Evolutionary conservation across 1,140 invertebrate species (phyloP).

Genomic region (Cotesia chilonis): DNA sequence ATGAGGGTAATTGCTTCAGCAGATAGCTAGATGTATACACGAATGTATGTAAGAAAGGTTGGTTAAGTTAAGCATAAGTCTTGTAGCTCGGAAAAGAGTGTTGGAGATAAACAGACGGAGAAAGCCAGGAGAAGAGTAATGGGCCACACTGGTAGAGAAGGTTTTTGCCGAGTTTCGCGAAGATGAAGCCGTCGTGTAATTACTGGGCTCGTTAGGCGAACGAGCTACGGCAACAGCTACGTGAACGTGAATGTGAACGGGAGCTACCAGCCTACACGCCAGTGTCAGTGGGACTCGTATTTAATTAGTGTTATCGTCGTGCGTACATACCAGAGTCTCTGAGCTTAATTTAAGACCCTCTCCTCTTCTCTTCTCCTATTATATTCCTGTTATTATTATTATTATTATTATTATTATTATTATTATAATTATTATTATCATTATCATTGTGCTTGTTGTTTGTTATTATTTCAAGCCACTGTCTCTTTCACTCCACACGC

Average conservation of each 20-base stretch:
- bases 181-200: constrained; percentile 65
- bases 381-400: constrained; percentile 13
- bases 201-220: constrained; percentile 63
- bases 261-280: constrained; percentile 33
- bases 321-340: constrained; percentile 37
- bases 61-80: neutral
- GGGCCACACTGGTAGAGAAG: constrained; percentile 41
- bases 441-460: neutral
- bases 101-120: constrained; percentile 27
- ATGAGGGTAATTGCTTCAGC: no score
- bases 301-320: constrained; percentile 62
- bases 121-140: constrained; percentile 51
- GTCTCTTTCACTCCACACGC: neutral
- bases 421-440: neutral
- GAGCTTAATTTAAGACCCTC: constrained; percentile 45
- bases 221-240: constrained; percentile 33
- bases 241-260: neutral
- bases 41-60: neutral
- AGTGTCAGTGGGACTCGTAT: constrained; percentile 59
- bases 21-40: neutral
- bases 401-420: neutral
- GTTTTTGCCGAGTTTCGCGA: constrained; percentile 61
- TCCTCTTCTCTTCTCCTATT: constrained; percentile 17
- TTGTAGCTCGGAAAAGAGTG: neutral
- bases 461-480: constrained; percentile 4